Evolutionary conservation across 2,797 vertebrate genomes (phyloP).

Genomic region (Dryobates pubescens): DNA sequence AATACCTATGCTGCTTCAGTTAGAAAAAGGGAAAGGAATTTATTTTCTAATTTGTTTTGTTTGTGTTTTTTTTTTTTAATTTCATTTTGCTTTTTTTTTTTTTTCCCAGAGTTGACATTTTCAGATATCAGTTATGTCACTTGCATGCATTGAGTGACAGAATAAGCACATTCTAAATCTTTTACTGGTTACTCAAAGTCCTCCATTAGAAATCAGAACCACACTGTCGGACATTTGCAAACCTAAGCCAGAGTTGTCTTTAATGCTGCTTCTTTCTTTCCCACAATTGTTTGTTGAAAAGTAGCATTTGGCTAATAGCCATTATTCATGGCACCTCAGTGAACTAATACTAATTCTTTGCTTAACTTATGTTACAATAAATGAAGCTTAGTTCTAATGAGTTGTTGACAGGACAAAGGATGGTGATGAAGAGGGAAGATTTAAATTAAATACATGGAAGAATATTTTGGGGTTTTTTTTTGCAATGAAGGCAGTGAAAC

Average conservation of each 20-base stretch:
- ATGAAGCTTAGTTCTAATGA: neutral
- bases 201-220: neutral
- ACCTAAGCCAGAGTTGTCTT: neutral
- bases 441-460: too few species aligned
- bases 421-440: too few species aligned
- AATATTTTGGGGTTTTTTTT: too few species aligned
- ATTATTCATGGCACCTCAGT: neutral
- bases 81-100: neutral
- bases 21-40: neutral
- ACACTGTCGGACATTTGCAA: neutral
- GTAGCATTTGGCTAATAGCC: neutral
- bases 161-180: neutral
- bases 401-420: neutral
- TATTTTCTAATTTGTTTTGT: neutral
- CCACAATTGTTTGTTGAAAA: neutral
- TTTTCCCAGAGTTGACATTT: neutral
- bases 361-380: neutral
- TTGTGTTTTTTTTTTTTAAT: neutral
- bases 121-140: neutral
- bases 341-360: neutral
- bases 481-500: too few species aligned
- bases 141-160: neutral
- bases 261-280: neutral
- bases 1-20: neutral
- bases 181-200: neutral